Percentiles rank a stretch among this genome's conserved stretches.
These are phyloP conservation scores for Actinia tenebrosa DNA, from an alignment of 64 coral and sea anemone genomes.

Conservation along the genomic window DNA sequence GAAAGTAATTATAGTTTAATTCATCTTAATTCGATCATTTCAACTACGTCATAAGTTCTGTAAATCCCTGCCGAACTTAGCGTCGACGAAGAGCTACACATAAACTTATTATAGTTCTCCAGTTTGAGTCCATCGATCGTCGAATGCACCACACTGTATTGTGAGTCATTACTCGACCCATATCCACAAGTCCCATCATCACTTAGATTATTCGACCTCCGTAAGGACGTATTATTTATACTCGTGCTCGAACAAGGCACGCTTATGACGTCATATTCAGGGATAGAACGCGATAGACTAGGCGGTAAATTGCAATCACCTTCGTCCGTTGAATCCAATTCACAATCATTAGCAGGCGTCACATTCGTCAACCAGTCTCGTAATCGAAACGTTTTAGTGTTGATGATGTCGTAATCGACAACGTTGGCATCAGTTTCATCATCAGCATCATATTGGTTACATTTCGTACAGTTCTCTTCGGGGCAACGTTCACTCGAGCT, in stretches of 20 bases:
- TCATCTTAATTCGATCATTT: conserved; percentile 81
- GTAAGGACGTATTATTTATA: not conserved
- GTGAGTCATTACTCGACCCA: conserved; percentile 37
- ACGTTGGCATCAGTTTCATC: conserved; percentile 62
- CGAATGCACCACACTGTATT: conserved; percentile 80
- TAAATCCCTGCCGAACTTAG: conserved; percentile 62
- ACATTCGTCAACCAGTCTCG: not conserved
- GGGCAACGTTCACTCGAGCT: not conserved
- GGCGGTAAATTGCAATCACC: not conserved
- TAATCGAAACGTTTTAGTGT: conserved; percentile 31
- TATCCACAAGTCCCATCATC: conserved; percentile 2
- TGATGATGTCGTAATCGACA: conserved; percentile 66
- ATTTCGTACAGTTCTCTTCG: conserved; percentile 20
- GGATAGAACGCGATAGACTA: not conserved
- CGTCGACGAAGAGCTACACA: conserved; percentile 32
- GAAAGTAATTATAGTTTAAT: conserved; percentile 4
- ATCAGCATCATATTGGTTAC: conserved; percentile 71
- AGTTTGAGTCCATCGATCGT: conserved; percentile 71
- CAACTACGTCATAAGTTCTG: conserved; percentile 78
- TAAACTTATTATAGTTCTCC: not conserved
- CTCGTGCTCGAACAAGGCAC: conserved; percentile 26
- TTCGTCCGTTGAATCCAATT: not conserved
- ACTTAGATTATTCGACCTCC: not conserved
- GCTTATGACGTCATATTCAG: conserved; percentile 74
- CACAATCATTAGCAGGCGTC: not conserved